phyloP scores from a whole-genome alignment of 2,797 vertebrate species.

The Xiphorhynchus erythropygius region DNA sequence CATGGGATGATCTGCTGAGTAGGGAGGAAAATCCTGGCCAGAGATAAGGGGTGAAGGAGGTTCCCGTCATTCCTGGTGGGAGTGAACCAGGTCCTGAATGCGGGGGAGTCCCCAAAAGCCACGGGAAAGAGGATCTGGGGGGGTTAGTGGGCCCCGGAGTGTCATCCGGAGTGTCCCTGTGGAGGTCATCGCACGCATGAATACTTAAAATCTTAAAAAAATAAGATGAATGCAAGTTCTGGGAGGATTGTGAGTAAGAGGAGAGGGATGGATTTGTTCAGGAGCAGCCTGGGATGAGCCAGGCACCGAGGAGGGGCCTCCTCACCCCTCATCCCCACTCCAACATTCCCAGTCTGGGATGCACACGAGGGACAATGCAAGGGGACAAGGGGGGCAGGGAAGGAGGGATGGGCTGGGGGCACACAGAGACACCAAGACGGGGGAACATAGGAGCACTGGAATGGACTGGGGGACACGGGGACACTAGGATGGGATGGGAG shows the following conservation, averaged over 20 bases:
- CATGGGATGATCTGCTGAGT: neutral
- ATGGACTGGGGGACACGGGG: neutral
- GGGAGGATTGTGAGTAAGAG: accelerated
- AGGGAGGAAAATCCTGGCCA: accelerated
- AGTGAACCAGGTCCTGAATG: accelerated
- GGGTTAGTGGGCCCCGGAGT: accelerated
- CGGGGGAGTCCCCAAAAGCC: neutral
- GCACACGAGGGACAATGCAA: accelerated
- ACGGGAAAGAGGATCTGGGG: neutral
- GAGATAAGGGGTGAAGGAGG: neutral
- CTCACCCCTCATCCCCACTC: accelerated
- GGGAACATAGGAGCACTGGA: neutral
- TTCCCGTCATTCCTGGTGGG: neutral
- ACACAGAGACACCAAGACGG: neutral
- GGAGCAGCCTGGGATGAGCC: accelerated
- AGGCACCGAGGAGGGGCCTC: accelerated
- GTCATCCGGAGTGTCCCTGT: neutral
- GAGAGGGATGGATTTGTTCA: accelerated
- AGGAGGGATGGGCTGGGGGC: neutral
- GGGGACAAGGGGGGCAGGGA: neutral
- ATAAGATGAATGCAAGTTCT: accelerated
- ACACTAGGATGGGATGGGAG: neutral
- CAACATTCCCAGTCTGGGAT: neutral
- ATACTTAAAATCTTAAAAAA: neutral
- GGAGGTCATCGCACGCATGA: accelerated